Evolutionary conservation across 2,888 invertebrate species (phyloP).

Genomic region (Dorcus hopei): DNA sequence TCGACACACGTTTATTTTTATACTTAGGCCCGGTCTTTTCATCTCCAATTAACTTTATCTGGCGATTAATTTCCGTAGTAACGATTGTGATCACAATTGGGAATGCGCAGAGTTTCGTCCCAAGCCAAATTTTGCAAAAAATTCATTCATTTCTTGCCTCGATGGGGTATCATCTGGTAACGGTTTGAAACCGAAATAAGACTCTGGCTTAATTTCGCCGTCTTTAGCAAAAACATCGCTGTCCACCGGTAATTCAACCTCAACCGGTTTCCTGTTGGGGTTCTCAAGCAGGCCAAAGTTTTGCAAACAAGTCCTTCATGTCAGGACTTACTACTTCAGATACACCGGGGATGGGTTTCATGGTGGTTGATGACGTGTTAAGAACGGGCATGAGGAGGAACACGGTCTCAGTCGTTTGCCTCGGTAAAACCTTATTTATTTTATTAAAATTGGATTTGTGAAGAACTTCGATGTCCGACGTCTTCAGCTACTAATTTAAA

Average conservation of each 20-base stretch:
- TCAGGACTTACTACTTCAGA: slow-evolving; percentile 44
- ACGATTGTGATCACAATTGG: no score
- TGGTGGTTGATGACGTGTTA: slow-evolving; percentile 18
- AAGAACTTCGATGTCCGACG: slow-evolving; percentile 33
- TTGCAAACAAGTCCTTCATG: slow-evolving; percentile 49
- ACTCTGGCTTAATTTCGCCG: slow-evolving; percentile 38
- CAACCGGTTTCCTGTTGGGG: slow-evolving; percentile 26
- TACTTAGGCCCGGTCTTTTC: no score
- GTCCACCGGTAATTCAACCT: not conserved
- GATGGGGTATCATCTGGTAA: slow-evolving; percentile 39
- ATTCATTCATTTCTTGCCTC: slow-evolving; percentile 44
- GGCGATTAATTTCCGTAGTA: no score
- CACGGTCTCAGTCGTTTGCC: slow-evolving; percentile 13
- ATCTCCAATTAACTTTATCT: no score
- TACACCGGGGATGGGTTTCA: slow-evolving; percentile 39
- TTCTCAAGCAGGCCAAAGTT: slow-evolving; percentile 49
- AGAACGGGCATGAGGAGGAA: not conserved
- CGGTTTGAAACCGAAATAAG: slow-evolving; percentile 47
- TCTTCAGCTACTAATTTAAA: slow-evolving; percentile 33
- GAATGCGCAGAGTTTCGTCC: slow-evolving; percentile 31
- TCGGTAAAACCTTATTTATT: slow-evolving; percentile 19
- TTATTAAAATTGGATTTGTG: slow-evolving; percentile 6
- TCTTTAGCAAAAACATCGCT: slow-evolving; percentile 9
- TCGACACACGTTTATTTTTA: no score
- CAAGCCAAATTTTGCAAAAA: slow-evolving; percentile 44